A percentile compares a stretch with the other conserved stretches of the same genome.
Evolutionary conservation across 2,888 invertebrate genomes (phyloP).

Genomic region (Mimas tiliae): DNA sequence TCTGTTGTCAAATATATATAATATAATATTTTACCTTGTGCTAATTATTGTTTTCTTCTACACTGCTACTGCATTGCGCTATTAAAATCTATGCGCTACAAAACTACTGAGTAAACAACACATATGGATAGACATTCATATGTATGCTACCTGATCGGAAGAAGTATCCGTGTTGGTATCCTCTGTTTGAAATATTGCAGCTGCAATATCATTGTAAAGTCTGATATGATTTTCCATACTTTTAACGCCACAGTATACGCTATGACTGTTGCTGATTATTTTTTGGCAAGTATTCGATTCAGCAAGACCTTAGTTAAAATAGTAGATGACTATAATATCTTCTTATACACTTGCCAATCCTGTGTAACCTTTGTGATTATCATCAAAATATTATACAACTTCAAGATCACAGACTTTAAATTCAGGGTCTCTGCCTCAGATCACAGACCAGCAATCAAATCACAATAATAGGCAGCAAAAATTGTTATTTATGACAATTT

Average conservation of each 20-base stretch:
- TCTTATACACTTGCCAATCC: slow-evolving; percentile 3
- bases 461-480: no score
- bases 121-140: background rate
- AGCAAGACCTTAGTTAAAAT: slow-evolving; percentile 1
- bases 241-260: slow-evolving; percentile 17
- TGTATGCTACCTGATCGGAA: slow-evolving; percentile 66
- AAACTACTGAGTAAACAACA: no score
- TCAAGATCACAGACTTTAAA: no score
- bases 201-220: slow-evolving; percentile 63
- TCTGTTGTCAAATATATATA: no score
- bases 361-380: background rate
- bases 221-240: slow-evolving; percentile 70
- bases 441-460: no score
- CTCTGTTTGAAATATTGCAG: slow-evolving; percentile 85
- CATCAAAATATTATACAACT: no score
- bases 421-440: no score
- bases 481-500: no score
- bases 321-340: background rate
- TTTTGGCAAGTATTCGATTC: slow-evolving; percentile 20
- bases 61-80: no score
- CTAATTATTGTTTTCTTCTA: no score
- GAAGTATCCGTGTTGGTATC: slow-evolving; percentile 72
- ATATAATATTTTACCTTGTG: no score
- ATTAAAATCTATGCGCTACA: no score
- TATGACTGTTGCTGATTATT: background rate